These are phyloP conservation scores for Hymenopus coronatus DNA, from an alignment of 2,888 invertebrate species.

Conservation along the genomic window DNA sequence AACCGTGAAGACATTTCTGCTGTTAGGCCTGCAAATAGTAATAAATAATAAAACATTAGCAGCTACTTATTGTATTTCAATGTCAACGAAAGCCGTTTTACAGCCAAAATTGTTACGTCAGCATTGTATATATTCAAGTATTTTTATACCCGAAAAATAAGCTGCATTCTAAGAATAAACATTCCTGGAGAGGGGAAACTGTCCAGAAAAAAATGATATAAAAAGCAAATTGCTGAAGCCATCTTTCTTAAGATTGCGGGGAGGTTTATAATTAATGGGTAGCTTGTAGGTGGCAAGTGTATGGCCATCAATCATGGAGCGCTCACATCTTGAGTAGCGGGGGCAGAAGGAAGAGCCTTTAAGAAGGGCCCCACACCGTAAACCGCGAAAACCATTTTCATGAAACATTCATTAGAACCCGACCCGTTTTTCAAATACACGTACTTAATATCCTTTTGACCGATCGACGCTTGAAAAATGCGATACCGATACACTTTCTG, in stretches of 20 bases:
- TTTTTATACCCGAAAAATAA: neutral
- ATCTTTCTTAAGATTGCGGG: slow-evolving; percentile 25
- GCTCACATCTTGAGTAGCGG: slow-evolving; percentile 15
- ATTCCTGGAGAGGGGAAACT: neutral
- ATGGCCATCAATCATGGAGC: slow-evolving; percentile 26
- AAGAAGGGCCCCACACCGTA: neutral
- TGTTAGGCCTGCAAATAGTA: no score
- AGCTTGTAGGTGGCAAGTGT: slow-evolving; percentile 29
- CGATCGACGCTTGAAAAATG: neutral
- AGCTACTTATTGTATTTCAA: no score
- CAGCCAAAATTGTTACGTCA: no score
- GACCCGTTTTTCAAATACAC: neutral
- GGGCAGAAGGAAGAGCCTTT: neutral
- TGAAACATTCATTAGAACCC: slow-evolving; percentile 12
- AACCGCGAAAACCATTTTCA: slow-evolving; percentile 3
- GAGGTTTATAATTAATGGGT: slow-evolving; percentile 28
- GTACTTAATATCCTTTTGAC: neutral
- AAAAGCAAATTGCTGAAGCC: slow-evolving; percentile 27
- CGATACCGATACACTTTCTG: neutral
- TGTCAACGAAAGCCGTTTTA: no score
- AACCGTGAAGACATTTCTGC: no score
- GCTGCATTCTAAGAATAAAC: neutral
- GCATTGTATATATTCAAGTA: neutral
- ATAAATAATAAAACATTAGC: no score
- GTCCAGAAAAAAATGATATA: slow-evolving; percentile 2